Conservation (phyloP, 2,797 vertebrate genomes). For the Enteromius paludinosus region DNA sequence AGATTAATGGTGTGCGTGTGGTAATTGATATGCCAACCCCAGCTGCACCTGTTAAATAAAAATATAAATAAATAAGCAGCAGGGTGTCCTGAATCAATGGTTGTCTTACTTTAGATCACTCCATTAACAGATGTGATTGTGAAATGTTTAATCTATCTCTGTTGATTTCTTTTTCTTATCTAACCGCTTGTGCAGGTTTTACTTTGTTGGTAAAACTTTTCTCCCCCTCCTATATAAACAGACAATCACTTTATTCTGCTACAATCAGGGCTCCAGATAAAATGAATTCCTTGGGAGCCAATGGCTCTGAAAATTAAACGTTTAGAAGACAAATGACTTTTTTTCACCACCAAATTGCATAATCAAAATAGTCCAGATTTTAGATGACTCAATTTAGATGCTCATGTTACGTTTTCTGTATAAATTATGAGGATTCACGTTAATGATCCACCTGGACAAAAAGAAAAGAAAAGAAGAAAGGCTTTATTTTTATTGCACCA, state of each 20-base stretch:
- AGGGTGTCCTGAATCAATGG: conserved; percentile 34
- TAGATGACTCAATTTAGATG: background rate
- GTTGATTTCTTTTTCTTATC: conserved; percentile 38
- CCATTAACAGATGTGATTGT: conserved; percentile 21
- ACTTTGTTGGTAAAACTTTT: conserved; percentile 28
- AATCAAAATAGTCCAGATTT: conserved; percentile 38
- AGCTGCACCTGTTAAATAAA: conserved; percentile 45
- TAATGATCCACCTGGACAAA: background rate
- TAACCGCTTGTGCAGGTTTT: conserved; percentile 28
- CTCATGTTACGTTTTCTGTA: background rate
- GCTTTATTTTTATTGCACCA: background rate
- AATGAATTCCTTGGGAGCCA: conserved; percentile 33
- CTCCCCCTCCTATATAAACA: conserved; percentile 14
- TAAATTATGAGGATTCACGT: background rate
- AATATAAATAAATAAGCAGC: conserved; percentile 45
- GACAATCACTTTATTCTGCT: conserved; percentile 31
- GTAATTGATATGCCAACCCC: conserved; percentile 45
- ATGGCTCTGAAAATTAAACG: conserved; percentile 42
- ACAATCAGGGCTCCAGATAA: conserved; percentile 32
- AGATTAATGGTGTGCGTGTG: conserved; percentile 27
- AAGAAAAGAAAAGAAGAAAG: background rate
- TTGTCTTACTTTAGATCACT: conserved; percentile 30
- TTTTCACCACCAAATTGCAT: conserved; percentile 29
- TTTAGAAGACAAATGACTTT: conserved; percentile 41
- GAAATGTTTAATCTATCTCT: conserved; percentile 11